phyloP scores from a whole-genome alignment of 2,113 vertebrate genomes.

The Phycodurus eques region DNA sequence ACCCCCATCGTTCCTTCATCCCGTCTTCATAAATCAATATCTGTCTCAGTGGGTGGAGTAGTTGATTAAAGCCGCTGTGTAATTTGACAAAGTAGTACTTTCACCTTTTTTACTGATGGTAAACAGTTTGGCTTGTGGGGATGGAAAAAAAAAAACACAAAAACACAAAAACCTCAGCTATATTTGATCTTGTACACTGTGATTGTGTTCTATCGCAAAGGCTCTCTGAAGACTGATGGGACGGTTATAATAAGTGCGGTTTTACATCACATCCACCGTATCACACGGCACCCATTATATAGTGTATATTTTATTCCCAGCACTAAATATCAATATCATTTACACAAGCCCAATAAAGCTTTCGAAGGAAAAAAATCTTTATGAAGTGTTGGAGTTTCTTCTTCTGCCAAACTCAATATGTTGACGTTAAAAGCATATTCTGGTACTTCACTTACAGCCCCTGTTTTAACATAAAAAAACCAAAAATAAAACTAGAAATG shows the following conservation, averaged over 20 bases:
- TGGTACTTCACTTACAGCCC: neutral
- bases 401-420: conserved; percentile 14
- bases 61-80: conserved; percentile 67
- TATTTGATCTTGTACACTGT: conserved; percentile 63
- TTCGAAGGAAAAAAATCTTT: conserved; percentile 23
- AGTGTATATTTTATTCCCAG: neutral
- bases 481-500: neutral
- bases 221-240: neutral
- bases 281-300: conserved; percentile 3
- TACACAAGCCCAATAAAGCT: conserved; percentile 21
- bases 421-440: conserved; percentile 12
- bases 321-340: conserved; percentile 4
- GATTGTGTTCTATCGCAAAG: conserved; percentile 42
- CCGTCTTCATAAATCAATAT: conserved; percentile 66
- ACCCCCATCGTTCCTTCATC: conserved; percentile 29
- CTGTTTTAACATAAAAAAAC: neutral
- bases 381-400: conserved; percentile 32
- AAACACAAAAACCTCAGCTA: conserved; percentile 51
- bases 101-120: conserved; percentile 58
- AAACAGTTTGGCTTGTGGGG: conserved; percentile 63
- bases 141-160: conserved; percentile 19
- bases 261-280: conserved; percentile 20
- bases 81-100: conserved; percentile 72
- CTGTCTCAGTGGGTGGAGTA: conserved; percentile 52
- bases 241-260: conserved; percentile 28